A percentile compares a stretch with the other conserved stretches of the same genome.
Conservation (phyloP, 2,888 invertebrate genomes). For the Holacanthella duospinosa region DNA sequence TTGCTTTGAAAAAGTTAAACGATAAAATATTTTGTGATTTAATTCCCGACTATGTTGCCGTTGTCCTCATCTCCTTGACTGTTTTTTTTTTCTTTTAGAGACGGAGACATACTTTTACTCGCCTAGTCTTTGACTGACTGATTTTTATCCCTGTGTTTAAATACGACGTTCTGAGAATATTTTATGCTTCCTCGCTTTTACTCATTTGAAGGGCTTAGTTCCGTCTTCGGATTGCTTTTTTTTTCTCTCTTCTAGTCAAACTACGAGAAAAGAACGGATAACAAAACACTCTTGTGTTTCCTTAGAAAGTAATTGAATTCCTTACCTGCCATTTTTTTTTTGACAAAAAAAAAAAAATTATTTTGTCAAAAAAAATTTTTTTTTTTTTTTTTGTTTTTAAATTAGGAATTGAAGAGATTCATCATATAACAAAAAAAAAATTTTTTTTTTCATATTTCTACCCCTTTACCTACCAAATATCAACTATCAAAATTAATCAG, state of each 20-base stretch:
- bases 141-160: slow-evolving; percentile 3
- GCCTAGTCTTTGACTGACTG: background rate
- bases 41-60: no score
- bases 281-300: no score
- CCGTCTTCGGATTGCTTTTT: background rate
- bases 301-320: no score
- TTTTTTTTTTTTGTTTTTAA: background rate
- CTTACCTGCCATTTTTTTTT: background rate
- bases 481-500: no score
- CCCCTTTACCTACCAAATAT: background rate
- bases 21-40: no score
- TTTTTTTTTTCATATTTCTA: background rate
- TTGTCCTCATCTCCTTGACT: slow-evolving; percentile 1
- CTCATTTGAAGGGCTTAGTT: background rate
- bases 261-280: no score
- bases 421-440: background rate
- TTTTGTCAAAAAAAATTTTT: no score
- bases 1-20: no score
- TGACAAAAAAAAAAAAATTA: background rate
- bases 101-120: background rate
- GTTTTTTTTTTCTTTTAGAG: background rate
- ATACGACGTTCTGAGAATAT: background rate
- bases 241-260: background rate
- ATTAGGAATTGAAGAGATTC: background rate
- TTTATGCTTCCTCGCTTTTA: slow-evolving; percentile 1